Percentiles rank a stretch among this genome's conserved stretches.
phyloP scores from a whole-genome alignment of 2,797 vertebrate species.

The Urocyon cinereoargenteus region DNA sequence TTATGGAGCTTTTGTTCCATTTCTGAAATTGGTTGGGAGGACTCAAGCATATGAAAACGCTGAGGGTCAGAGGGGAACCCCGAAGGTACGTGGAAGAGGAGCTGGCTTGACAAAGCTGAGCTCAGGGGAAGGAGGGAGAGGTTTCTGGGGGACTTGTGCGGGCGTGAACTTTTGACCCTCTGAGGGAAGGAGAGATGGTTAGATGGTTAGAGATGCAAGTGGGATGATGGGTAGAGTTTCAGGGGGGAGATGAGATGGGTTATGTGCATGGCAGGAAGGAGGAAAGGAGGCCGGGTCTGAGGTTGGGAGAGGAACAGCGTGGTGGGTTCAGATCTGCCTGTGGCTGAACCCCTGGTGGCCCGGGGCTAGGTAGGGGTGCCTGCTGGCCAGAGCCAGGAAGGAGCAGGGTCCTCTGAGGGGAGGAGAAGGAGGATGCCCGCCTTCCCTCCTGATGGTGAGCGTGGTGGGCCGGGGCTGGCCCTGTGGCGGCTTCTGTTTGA shows the following conservation, averaged over 20 bases:
- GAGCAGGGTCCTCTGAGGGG: neutral
- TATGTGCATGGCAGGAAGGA: neutral
- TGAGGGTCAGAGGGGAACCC: neutral
- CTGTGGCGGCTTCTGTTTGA: neutral
- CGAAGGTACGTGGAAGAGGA: neutral
- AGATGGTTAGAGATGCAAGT: neutral
- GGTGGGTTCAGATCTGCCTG: neutral
- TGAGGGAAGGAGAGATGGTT: neutral
- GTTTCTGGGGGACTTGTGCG: too few relatives aligned
- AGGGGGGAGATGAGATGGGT: neutral
- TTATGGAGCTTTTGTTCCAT: neutral
- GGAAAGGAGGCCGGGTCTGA: neutral
- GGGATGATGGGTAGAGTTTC: neutral
- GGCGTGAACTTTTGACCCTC: neutral
- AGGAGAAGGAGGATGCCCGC: neutral
- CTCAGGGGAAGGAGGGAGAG: neutral
- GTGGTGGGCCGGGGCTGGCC: neutral
- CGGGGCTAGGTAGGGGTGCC: too few relatives aligned
- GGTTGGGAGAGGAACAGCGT: neutral
- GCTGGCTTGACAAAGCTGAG: neutral
- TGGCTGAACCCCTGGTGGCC: neutral
- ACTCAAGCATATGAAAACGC: neutral
- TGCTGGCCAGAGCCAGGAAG: neutral
- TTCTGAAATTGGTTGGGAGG: neutral
- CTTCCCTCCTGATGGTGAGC: neutral